Base-by-base conservation (phyloP, 1,140 invertebrate genomes). In the Lysiphlebus fabarum region DNA sequence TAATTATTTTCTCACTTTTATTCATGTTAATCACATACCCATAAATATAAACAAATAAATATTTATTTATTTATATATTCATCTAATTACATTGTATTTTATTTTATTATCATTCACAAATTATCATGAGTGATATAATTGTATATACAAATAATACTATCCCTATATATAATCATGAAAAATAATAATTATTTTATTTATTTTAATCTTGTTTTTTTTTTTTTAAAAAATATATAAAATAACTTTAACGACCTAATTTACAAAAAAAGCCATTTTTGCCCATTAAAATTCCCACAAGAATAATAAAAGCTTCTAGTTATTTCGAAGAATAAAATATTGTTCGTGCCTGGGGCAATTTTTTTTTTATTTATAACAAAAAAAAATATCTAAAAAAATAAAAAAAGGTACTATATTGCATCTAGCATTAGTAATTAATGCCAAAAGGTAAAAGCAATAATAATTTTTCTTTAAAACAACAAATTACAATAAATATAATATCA, bases 291-390 rank as follows among this genome's bases (percentile, higher is more conserved):
- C 58, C 58, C 58, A 59, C 58, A 54, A 53, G 58, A 59, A 54
- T 59, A 59, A 59, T 59, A 59, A 59, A 48, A 59, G 42, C 17
- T n/a, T 11, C 42, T 36, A 59, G 58, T 54, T 59, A 54, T 59
- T 54, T 36, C n/a, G 10, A 14, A 7, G 54, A 36, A 59, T 59
- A 54, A 59, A 59, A 54, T 59, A 59, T 53, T 41, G 37, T 43
- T 11, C 50, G 26, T 45, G 40, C 34, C 26, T 48, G 50, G 12
- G n/a, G 58, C 37, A 14, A 11, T 54, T 53, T 59, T 54, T 51
- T 36, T 36, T 33, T 51, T 37, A 51, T 51, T 26, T 26, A 26
- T 1, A 26, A 26, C n/a, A 26, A 26, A 26, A 26, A 26, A 26
- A 2, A 26, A 26, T 26, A 26, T 1, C 17, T 6, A 34, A 36